Evolutionary conservation across 1,140 invertebrate species (phyloP).

Genomic region (Drosophila guanche): DNA sequence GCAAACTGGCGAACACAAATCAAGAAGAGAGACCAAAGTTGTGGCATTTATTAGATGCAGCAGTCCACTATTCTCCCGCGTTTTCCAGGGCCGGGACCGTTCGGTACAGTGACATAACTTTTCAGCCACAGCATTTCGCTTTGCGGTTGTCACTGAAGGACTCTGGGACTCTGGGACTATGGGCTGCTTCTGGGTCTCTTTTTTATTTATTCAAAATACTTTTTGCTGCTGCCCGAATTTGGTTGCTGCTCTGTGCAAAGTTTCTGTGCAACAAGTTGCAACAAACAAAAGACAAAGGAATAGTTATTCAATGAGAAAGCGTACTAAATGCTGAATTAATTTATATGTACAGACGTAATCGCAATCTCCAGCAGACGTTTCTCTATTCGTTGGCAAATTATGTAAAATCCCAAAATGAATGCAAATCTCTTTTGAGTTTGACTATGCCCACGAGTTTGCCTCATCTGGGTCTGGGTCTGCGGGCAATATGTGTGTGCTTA

Average conservation of each 20-base stretch:
- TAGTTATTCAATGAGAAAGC: slow-evolving; percentile 21
- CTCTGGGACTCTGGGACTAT: slow-evolving; percentile 10
- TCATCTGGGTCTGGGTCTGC: background rate
- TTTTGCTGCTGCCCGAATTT: slow-evolving; percentile 13
- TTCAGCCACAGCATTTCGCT: slow-evolving; percentile 61
- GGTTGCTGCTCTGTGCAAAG: slow-evolving; percentile 35
- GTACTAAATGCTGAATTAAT: slow-evolving; percentile 39
- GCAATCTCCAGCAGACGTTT: slow-evolving; percentile 12
- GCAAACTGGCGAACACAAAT: too few species aligned
- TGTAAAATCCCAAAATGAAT: slow-evolving; percentile 37
- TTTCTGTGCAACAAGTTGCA: slow-evolving; percentile 40
- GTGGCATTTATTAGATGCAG: slow-evolving; percentile 79
- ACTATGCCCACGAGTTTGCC: too few species aligned
- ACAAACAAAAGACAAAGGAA: slow-evolving; percentile 32
- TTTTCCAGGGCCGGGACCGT: background rate
- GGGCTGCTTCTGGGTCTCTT: slow-evolving; percentile 9
- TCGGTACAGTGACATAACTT: slow-evolving; percentile 58
- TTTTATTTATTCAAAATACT: slow-evolving; percentile 75
- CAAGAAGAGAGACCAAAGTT: too few species aligned
- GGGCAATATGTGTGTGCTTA: slow-evolving; percentile 11
- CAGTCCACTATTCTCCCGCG: slow-evolving; percentile 27
- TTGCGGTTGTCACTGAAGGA: slow-evolving; percentile 54
- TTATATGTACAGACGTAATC: background rate
- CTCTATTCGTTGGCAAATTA: slow-evolving; percentile 27
- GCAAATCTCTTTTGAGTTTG: slow-evolving; percentile 15